Percentiles rank a stretch among this genome's conserved stretches.
phyloP scores from a whole-genome alignment of 2,888 invertebrate genomes.

The Diploptera punctata region DNA sequence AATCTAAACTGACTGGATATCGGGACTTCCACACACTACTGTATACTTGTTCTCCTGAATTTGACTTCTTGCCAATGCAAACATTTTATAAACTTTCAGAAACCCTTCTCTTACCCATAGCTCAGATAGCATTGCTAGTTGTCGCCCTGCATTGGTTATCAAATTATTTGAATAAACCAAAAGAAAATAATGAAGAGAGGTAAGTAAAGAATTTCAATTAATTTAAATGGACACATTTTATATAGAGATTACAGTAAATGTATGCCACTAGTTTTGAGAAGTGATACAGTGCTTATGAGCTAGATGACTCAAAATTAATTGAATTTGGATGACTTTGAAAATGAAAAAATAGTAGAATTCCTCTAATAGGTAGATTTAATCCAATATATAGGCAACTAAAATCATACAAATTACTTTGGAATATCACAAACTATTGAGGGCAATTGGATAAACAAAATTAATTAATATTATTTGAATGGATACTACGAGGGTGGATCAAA shows the following conservation, averaged over 20 bases:
- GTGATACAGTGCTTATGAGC: too few species aligned
- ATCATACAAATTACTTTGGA: too few species aligned
- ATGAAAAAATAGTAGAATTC: too few species aligned
- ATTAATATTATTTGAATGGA: too few species aligned
- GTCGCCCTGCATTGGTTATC: slow-evolving; percentile 55
- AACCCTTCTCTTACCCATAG: slow-evolving; percentile 66
- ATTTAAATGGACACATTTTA: background rate
- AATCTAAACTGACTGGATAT: slow-evolving; percentile 71
- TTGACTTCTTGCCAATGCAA: slow-evolving; percentile 70
- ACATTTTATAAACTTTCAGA: slow-evolving; percentile 60
- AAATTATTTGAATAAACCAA: slow-evolving; percentile 39
- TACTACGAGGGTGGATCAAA: too few species aligned
- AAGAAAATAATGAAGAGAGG: slow-evolving; percentile 31
- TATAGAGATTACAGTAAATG: background rate
- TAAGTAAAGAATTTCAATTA: background rate
- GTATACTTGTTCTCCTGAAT: slow-evolving; percentile 79
- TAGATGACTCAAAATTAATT: too few species aligned
- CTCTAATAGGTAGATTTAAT: too few species aligned
- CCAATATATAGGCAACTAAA: too few species aligned
- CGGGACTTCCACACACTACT: slow-evolving; percentile 77
- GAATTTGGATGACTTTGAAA: too few species aligned
- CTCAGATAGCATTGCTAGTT: slow-evolving; percentile 56
- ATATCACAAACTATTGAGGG: too few species aligned
- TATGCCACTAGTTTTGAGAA: too few species aligned
- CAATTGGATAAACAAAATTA: too few species aligned